phyloP scores from a whole-genome alignment of 2,113 vertebrate genomes.

The Proteles cristata region DNA sequence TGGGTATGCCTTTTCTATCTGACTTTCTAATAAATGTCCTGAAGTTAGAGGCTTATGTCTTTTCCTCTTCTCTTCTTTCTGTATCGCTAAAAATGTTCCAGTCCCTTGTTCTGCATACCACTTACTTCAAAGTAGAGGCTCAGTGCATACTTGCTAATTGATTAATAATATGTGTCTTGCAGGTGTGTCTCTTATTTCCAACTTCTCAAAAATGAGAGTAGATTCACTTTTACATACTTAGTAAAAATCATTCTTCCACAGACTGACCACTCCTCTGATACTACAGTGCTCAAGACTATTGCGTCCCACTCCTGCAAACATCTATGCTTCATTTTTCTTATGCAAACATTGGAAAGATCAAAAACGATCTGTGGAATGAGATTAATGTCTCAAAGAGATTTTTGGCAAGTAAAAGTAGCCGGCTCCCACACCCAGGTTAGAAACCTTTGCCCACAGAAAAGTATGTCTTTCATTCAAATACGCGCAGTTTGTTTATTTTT shows the following conservation, averaged over 20 bases:
- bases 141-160: slow-evolving; percentile 56
- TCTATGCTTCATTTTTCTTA: slow-evolving; percentile 52
- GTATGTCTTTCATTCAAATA: slow-evolving; percentile 53
- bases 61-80: background rate
- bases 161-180: background rate
- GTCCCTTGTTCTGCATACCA: background rate
- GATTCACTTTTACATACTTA: slow-evolving; percentile 19
- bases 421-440: background rate
- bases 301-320: slow-evolving; percentile 59
- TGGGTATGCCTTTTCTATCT: background rate
- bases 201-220: background rate
- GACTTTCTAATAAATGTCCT: background rate
- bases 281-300: background rate
- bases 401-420: slow-evolving; percentile 46
- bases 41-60: background rate
- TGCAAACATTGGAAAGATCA: slow-evolving; percentile 36
- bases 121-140: slow-evolving; percentile 37
- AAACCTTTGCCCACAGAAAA: slow-evolving; percentile 51
- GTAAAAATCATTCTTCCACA: slow-evolving; percentile 32
- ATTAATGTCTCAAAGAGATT: slow-evolving; percentile 54
- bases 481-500: slow-evolving; percentile 38
- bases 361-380: slow-evolving; percentile 37
- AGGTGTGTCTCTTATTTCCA: background rate
- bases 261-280: background rate
- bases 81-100: background rate